phyloP scores from a whole-genome alignment of 1,140 invertebrate species.

The Nebria ingens region DNA sequence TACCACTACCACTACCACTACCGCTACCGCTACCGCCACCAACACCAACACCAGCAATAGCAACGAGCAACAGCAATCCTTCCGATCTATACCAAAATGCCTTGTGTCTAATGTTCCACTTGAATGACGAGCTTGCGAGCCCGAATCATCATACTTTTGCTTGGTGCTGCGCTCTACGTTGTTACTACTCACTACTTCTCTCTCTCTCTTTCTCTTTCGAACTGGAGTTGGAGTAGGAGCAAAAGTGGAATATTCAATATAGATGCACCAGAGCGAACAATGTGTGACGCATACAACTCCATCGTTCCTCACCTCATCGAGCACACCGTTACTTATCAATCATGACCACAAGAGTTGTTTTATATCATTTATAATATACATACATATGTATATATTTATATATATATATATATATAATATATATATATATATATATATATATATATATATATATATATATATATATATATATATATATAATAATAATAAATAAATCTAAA shows the following conservation, averaged over 20 bases:
- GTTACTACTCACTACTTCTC: too few relatives aligned
- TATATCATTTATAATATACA: too few relatives aligned
- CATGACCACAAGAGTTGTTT: too few relatives aligned
- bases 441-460: too few relatives aligned
- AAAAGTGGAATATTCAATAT: not conserved
- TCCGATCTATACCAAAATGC: not conserved
- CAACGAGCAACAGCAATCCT: not conserved
- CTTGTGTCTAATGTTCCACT: constrained; percentile 5
- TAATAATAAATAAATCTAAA: too few relatives aligned
- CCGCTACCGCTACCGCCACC: not conserved
- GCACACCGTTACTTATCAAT: not conserved
- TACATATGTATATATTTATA: not conserved
- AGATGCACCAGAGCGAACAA: not conserved
- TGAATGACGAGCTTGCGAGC: not conserved
- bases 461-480: too few relatives aligned
- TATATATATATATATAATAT: too few relatives aligned
- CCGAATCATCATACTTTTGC: not conserved
- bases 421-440: too few relatives aligned
- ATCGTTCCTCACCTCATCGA: not conserved
- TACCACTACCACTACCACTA: not conserved
- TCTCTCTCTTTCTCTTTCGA: too few relatives aligned
- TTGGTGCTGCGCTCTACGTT: not conserved
- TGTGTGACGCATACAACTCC: not conserved
- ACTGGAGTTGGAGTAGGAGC: too few relatives aligned
- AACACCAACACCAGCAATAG: not conserved